Evolutionary conservation across 2,797 vertebrate species (phyloP).

Genomic region (Onychomys torridus): DNA sequence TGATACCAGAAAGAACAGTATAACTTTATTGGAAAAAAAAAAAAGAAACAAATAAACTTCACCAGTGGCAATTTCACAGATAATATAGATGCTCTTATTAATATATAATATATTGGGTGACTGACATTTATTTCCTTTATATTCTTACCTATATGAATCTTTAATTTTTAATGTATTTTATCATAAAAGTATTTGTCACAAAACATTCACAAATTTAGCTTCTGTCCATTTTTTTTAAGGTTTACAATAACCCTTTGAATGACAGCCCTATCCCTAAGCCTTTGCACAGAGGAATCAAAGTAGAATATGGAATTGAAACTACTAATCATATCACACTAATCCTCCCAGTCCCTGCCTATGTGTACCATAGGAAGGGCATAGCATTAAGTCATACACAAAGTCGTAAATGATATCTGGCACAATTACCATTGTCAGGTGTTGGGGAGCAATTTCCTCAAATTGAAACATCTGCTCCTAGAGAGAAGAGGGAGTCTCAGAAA

Average conservation of each 20-base stretch:
- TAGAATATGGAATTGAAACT: constrained; percentile 24
- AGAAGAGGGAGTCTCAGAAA: not conserved
- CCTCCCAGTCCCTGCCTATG: not conserved
- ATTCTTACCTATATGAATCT: constrained; percentile 73
- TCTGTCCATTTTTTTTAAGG: constrained; percentile 3
- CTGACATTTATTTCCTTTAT: constrained; percentile 65
- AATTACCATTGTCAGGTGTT: not conserved
- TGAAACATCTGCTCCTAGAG: not conserved
- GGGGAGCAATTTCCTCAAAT: not conserved
- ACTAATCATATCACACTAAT: not conserved
- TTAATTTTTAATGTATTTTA: constrained; percentile 73
- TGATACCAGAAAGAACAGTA: not conserved
- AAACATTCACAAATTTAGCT: constrained; percentile 58
- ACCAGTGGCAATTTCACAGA: not conserved
- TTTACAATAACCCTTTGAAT: constrained; percentile 67
- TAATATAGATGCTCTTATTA: constrained; percentile 57
- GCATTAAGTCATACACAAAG: not conserved
- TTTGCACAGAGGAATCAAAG: constrained; percentile 6
- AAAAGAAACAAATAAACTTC: not conserved
- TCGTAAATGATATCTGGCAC: not conserved
- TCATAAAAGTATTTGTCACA: constrained; percentile 59
- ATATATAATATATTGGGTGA: not conserved
- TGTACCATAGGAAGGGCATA: too few relatives aligned
- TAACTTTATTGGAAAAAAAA: constrained; percentile 35
- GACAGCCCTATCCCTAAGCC: constrained; percentile 8